Percentiles rank a stretch among this genome's conserved stretches.
Evolutionary conservation across 2,888 invertebrate species (phyloP).

Genomic region (Synanthedon myopaeformis): DNA sequence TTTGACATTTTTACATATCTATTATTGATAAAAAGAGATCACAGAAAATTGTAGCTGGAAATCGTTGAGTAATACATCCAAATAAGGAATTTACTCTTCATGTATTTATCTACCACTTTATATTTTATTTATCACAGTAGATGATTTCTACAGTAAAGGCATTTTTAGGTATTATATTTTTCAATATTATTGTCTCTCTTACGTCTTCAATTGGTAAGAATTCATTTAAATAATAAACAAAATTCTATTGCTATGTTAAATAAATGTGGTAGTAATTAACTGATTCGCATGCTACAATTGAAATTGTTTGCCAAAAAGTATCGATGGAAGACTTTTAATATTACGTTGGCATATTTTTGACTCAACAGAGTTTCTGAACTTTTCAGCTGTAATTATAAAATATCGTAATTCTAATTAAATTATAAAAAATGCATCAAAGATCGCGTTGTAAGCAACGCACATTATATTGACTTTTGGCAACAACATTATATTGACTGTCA

Average conservation of each 20-base stretch:
- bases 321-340: conserved; percentile 57
- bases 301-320: conserved; percentile 55
- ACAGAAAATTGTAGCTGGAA: conserved; percentile 73
- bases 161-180: conserved; percentile 25
- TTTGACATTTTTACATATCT: conserved; percentile 52
- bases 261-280: conserved; percentile 38
- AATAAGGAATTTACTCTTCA: not conserved
- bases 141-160: conserved; percentile 51
- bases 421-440: conserved; percentile 61
- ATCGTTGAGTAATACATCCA: conserved; percentile 46
- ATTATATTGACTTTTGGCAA: conserved; percentile 44
- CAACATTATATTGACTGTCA: no score
- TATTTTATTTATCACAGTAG: conserved; percentile 60
- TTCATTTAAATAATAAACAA: no score
- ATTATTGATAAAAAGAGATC: conserved; percentile 66
- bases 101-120: conserved; percentile 21
- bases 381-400: conserved; percentile 27
- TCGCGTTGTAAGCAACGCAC: conserved; percentile 30
- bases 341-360: not conserved
- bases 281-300: conserved; percentile 56
- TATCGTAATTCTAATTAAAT: conserved; percentile 50
- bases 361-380: conserved; percentile 18
- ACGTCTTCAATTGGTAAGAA: no score
- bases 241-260: not conserved
- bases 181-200: conserved; percentile 50